Evolutionary conservation across 2,113 vertebrate species (phyloP).

Genomic region (Podarcis cretensis): DNA sequence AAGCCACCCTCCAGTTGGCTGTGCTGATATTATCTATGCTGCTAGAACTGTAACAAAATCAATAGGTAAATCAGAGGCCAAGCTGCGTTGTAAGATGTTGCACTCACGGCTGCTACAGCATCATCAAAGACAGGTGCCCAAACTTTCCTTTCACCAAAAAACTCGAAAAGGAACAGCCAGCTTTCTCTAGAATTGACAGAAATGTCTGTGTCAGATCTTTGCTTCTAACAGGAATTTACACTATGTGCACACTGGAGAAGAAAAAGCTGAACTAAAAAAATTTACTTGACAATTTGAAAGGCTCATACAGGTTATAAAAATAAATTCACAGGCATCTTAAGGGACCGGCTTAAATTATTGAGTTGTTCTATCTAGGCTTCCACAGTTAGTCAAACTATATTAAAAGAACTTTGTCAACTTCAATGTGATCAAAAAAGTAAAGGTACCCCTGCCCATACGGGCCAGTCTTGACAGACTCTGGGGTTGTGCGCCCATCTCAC

Average conservation of each 20-base stretch:
- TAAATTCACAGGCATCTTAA: background rate
- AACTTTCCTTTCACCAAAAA: background rate
- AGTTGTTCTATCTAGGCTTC: background rate
- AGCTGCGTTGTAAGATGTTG: background rate
- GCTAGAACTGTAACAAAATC: background rate
- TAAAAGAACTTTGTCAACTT: background rate
- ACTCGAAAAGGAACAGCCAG: background rate
- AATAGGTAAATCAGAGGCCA: background rate
- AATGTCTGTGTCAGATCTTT: background rate
- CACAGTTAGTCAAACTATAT: background rate
- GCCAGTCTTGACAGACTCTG: too few relatives aligned
- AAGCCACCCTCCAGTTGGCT: background rate
- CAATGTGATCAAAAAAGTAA: too few relatives aligned
- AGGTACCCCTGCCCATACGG: too few relatives aligned
- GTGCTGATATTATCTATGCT: background rate
- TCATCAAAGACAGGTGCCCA: too few relatives aligned
- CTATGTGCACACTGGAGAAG: too few relatives aligned
- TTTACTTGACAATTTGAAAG: background rate
- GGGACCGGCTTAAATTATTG: background rate
- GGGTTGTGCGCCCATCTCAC: too few relatives aligned
- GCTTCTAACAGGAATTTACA: background rate
- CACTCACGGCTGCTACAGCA: background rate
- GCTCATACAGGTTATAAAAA: fast-evolving
- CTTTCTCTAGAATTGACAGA: background rate
- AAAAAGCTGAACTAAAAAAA: background rate